These are phyloP conservation scores for Muraenolepis orangiensis DNA, from an alignment of 2,797 vertebrate species.

Conservation along the genomic window DNA sequence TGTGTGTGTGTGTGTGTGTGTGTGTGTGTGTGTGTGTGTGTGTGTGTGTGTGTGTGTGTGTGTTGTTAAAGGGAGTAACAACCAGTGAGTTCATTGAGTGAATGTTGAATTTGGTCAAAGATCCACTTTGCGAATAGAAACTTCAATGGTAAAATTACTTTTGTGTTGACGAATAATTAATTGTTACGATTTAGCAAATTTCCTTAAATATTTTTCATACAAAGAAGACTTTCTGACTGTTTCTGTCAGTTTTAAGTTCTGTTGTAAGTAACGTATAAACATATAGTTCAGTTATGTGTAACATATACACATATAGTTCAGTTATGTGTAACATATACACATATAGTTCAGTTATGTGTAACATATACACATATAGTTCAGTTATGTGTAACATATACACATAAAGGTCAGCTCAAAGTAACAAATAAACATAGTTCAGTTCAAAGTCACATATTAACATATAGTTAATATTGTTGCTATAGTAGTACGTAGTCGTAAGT, in stretches of 20 bases:
- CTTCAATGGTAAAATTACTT: background rate
- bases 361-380: too few species aligned
- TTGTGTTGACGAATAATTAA: background rate
- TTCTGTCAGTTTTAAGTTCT: background rate
- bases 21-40: background rate
- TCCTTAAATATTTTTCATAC: background rate
- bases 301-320: too few species aligned
- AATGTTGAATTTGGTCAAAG: background rate
- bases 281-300: too few species aligned
- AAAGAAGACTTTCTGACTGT: too few species aligned
- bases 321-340: too few species aligned
- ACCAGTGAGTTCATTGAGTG: background rate
- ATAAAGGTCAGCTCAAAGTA: too few species aligned
- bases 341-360: background rate
- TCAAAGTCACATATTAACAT: too few species aligned
- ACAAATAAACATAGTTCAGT: too few species aligned
- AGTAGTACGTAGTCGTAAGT: background rate
- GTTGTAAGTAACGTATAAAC: background rate
- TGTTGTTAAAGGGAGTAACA: conserved; percentile 11
- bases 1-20: conserved; percentile 54
- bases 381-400: background rate
- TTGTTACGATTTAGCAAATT: background rate
- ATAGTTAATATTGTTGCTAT: background rate
- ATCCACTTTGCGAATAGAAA: background rate
- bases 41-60: conserved; percentile 46